Evolutionary conservation across 1,140 invertebrate genomes (phyloP).

Genomic region (Bactericera cockerelli): DNA sequence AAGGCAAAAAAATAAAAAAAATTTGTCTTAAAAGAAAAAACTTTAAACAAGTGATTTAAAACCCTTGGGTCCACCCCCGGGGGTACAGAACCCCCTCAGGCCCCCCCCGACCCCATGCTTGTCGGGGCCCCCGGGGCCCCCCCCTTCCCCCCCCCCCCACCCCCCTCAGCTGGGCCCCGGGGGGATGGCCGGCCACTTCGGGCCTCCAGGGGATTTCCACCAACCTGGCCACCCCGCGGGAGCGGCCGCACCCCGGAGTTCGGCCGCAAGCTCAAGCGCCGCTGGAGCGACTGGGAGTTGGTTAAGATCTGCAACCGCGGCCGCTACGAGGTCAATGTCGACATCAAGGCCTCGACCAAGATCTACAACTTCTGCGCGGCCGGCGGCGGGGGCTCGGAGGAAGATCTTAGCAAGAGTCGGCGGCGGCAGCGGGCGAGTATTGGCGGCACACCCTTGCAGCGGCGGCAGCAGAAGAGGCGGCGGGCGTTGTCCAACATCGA

Average conservation of each 20-base stretch:
- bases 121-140: too few species aligned
- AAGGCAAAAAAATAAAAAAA: too few species aligned
- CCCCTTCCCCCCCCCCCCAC: too few species aligned
- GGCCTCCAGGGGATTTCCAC: conserved; percentile 16
- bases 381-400: background rate
- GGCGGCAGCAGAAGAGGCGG: background rate
- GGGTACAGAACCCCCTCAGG: too few species aligned
- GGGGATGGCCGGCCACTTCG: conserved; percentile 16
- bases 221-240: background rate
- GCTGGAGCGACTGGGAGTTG: background rate
- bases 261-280: background rate
- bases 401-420: background rate
- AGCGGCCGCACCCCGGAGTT: background rate
- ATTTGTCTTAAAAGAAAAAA: too few species aligned
- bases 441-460: background rate
- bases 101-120: too few species aligned
- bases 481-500: background rate
- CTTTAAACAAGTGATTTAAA: too few species aligned
- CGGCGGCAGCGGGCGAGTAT: background rate
- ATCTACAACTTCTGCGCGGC: background rate
- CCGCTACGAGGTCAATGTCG: background rate
- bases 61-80: too few species aligned
- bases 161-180: too few species aligned
- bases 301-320: conserved; percentile 6
- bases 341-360: background rate